Conservation (phyloP, 1,140 invertebrate species). For the Anastrepha obliqua region DNA sequence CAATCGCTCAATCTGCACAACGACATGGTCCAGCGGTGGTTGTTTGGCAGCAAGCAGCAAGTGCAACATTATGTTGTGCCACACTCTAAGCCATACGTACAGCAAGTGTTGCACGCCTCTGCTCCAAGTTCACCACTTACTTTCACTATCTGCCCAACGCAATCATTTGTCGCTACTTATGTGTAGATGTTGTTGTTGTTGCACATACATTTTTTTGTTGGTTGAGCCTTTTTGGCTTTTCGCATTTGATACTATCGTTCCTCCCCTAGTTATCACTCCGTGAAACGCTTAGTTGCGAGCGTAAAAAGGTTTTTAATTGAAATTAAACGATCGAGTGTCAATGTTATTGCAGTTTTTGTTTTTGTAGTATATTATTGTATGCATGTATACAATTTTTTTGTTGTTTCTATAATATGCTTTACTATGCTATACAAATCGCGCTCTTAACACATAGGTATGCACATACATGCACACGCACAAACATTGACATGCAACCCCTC, state of each 20-base stretch:
- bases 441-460: background rate
- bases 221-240: conserved; percentile 64
- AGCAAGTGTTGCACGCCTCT: conserved; percentile 72
- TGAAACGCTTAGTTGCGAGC: conserved; percentile 24
- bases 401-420: conserved; percentile 3
- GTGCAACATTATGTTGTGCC: conserved; percentile 72
- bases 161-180: conserved; percentile 45
- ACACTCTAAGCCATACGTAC: conserved; percentile 67
- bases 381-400: background rate
- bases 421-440: conserved; percentile 18
- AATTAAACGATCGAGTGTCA: conserved; percentile 74
- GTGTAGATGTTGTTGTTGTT: conserved; percentile 9
- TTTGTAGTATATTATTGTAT: conserved; percentile 36
- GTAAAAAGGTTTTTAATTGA: conserved; percentile 69
- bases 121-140: conserved; percentile 7
- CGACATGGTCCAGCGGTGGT: conserved; percentile 37
- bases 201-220: background rate
- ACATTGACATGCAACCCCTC: conserved; percentile 49
- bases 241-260: conserved; percentile 61
- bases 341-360: conserved; percentile 49
- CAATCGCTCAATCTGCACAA: background rate
- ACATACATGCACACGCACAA: background rate
- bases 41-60: conserved; percentile 61
- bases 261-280: background rate
- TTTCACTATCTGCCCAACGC: conserved; percentile 1